Conservation (phyloP, 2,888 invertebrate species). For the Lasius platythorax region DNA sequence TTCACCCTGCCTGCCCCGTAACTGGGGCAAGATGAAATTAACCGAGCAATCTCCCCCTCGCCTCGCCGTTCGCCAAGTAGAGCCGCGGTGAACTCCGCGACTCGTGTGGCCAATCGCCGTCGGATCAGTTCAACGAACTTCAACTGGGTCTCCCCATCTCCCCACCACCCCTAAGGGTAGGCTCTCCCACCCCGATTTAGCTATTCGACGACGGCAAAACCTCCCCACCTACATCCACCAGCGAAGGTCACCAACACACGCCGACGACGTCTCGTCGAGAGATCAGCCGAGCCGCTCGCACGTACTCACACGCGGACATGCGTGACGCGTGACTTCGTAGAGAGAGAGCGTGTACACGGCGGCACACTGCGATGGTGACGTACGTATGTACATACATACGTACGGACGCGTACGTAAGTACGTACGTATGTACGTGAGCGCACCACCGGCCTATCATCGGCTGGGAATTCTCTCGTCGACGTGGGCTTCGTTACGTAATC, state of each 20-base stretch:
- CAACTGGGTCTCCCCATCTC: slow-evolving; percentile 82
- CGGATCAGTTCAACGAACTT: slow-evolving; percentile 85
- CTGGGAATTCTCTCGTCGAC: slow-evolving; percentile 67
- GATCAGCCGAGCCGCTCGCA: slow-evolving; percentile 52
- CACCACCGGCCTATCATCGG: slow-evolving; percentile 59
- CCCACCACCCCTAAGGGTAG: slow-evolving; percentile 62
- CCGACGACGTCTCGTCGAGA: slow-evolving; percentile 47
- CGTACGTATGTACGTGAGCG: slow-evolving; percentile 19
- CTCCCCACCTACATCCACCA: slow-evolving; percentile 73
- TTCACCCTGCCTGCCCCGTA: slow-evolving; percentile 88
- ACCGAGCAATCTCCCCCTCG: slow-evolving; percentile 82
- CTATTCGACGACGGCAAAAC: slow-evolving; percentile 66
- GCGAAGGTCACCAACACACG: slow-evolving; percentile 84
- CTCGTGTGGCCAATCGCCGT: slow-evolving; percentile 83
- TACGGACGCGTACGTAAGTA: slow-evolving; percentile 18
- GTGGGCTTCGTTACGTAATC: slow-evolving; percentile 76
- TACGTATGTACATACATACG: slow-evolving; percentile 40
- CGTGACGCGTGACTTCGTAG: slow-evolving; percentile 49
- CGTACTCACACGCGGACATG: slow-evolving; percentile 5
- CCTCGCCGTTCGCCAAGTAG: slow-evolving; percentile 67
- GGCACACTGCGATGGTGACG: slow-evolving; percentile 23
- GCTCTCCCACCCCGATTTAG: slow-evolving; percentile 62
- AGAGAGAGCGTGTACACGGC: slow-evolving; percentile 19
- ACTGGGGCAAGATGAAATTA: slow-evolving; percentile 90
- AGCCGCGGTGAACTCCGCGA: slow-evolving; percentile 77